Base-by-base conservation (phyloP, 2,797 vertebrate species). In the Pipistrellus kuhlii region DNA sequence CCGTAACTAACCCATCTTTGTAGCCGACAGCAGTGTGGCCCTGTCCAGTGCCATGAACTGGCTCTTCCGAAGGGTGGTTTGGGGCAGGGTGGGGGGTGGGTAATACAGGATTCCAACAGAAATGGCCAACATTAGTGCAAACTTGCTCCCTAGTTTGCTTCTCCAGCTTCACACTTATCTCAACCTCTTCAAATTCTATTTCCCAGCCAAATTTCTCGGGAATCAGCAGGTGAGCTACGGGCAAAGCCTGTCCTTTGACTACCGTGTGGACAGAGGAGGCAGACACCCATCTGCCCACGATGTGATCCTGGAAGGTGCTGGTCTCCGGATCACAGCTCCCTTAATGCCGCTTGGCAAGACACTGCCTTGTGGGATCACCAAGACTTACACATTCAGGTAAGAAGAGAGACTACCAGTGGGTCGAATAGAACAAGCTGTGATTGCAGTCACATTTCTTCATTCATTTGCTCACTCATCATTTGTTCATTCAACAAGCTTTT, bases 221-320 rank as follows among this genome's bases (percentile, higher is more conserved):
- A 99, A 99, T 90, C 99, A 99, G 97, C 97, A 98, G 71, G 97
- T 99, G 93, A 99, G 99, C 97, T 99, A 99, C 0, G 98, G 99
- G 6, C 99, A 99, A 97, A 98, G 72, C 0, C 90, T 99, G 4
- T 99, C 99, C 93, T 99, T 99, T 18, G 98, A 98, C 11, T 98
- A 99, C 96, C 99, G 99, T 30, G 97, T 99, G 98, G 99, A 99
- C 98, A 98, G 98, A 32, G 99, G 99, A 4, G 98, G 98, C 14
- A 98, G 97, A 14, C 97, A 98, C 23, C 98, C 99, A 0, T 99
- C 99, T 9, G 89, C 97, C 0, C 98, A 97, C 0, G 99, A 99
- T 0, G 98, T 99, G 73, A 88, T 99, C 18, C 97, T 99, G 93
- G 99, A 99, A 82, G 99, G 99, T 11, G 98, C 95, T 1, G 99